Conservation (phyloP, 2,888 invertebrate species). For the Eupithecia inturbata region DNA sequence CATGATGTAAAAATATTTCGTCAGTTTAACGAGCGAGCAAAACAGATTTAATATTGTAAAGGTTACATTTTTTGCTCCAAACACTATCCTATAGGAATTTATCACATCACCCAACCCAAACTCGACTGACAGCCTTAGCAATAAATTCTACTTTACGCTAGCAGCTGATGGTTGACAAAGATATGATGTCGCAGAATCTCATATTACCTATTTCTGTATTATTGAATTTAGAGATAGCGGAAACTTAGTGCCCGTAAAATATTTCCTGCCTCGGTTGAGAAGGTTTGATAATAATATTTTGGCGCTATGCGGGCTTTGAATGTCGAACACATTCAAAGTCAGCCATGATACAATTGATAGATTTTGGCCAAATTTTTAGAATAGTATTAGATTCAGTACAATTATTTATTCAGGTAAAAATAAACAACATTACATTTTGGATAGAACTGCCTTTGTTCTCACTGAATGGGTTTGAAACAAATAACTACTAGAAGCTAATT, state of each 20-base stretch:
- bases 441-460: no score
- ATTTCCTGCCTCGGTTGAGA: constrained; percentile 43
- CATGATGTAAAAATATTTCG: not conserved
- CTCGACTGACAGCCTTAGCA: not conserved
- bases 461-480: not conserved
- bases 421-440: no score
- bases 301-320: constrained; percentile 25
- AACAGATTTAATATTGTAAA: not conserved
- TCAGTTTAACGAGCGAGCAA: constrained; percentile 1
- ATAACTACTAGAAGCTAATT: not conserved
- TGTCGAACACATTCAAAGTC: no score
- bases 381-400: no score
- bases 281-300: constrained; percentile 49
- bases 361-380: no score
- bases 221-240: constrained; percentile 11
- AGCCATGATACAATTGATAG: not conserved
- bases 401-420: no score
- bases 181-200: not conserved
- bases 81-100: not conserved
- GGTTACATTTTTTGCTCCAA: not conserved
- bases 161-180: constrained; percentile 4
- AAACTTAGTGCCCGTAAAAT: constrained; percentile 48
- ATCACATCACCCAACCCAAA: not conserved
- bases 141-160: constrained; percentile 8
- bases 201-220: constrained; percentile 1